Percentiles rank a stretch among this genome's conserved stretches.
Evolutionary conservation across 1,140 invertebrate species (phyloP).

Genomic region (Mya arenaria): DNA sequence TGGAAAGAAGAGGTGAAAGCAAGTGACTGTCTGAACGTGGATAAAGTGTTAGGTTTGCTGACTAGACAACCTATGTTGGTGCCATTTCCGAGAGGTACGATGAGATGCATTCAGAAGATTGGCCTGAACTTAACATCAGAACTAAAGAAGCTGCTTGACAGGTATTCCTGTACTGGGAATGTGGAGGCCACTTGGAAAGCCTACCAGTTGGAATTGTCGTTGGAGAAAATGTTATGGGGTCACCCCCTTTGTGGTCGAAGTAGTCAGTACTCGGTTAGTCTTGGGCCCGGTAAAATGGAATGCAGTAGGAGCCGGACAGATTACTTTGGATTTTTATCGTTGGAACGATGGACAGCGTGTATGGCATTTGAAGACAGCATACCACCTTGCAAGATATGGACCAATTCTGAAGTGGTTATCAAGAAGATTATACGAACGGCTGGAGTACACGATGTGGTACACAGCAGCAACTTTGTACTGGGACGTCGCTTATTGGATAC

Average conservation of each 20-base stretch:
- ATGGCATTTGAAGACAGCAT: background rate
- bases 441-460: background rate
- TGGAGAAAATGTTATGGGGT: constrained; percentile 34
- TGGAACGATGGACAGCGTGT: background rate
- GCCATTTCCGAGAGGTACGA: background rate
- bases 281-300: constrained; percentile 1
- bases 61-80: background rate
- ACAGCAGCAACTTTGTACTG: background rate
- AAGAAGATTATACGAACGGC: background rate
- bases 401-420: background rate
- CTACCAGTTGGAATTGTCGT: constrained; percentile 4
- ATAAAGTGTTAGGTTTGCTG: background rate
- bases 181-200: constrained; percentile 2
- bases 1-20: too few relatives aligned
- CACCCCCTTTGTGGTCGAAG: background rate
- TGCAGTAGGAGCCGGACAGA: background rate
- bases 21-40: too few relatives aligned
- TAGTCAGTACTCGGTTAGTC: background rate
- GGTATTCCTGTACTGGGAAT: constrained; percentile 24
- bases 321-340: constrained; percentile 14
- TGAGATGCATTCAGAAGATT: too few relatives aligned
- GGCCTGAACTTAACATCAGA: too few relatives aligned
- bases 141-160: too few relatives aligned
- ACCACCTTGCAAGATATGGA: background rate
- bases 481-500: constrained; percentile 7